Conservation (phyloP, 2,797 vertebrate genomes). For the Pseudochirops cupreus region DNA sequence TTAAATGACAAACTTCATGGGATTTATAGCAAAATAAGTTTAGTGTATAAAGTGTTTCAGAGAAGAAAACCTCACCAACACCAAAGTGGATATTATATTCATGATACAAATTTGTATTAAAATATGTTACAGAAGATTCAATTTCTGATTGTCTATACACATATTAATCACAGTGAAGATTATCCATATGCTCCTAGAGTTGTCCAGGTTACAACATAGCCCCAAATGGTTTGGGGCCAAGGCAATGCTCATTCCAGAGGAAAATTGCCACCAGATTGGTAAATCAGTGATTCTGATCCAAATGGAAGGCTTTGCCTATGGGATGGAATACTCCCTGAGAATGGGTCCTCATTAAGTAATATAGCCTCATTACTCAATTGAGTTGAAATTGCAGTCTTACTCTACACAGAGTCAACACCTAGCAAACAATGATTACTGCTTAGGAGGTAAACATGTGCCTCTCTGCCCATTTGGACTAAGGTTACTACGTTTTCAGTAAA, state of each 20-base stretch:
- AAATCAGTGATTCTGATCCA: not conserved
- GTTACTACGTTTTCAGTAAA: not conserved
- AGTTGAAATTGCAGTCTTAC: not conserved
- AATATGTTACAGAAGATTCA: slow-evolving; percentile 26
- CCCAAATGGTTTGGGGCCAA: not conserved
- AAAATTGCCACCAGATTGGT: not conserved
- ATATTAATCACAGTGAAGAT: not conserved
- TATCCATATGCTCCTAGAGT: not conserved
- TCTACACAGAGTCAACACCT: not conserved
- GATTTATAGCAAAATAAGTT: slow-evolving; percentile 45
- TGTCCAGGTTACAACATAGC: not conserved
- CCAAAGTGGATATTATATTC: slow-evolving; percentile 4
- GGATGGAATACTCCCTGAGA: not conserved
- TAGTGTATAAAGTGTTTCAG: slow-evolving; percentile 42
- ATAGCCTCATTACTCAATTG: not conserved
- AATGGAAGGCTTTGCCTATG: not conserved
- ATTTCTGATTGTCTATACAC: not conserved
- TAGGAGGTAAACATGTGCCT: not conserved
- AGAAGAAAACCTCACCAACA: slow-evolving; percentile 53
- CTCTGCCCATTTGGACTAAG: not conserved
- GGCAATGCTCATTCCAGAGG: not conserved
- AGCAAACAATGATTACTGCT: not conserved
- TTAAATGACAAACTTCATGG: slow-evolving; percentile 34
- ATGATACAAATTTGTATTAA: slow-evolving; percentile 43
- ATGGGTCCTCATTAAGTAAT: slow-evolving; percentile 10